Evolutionary conservation across 2,113 vertebrate species (phyloP).

Genomic region (Xiphophorus hellerii): DNA sequence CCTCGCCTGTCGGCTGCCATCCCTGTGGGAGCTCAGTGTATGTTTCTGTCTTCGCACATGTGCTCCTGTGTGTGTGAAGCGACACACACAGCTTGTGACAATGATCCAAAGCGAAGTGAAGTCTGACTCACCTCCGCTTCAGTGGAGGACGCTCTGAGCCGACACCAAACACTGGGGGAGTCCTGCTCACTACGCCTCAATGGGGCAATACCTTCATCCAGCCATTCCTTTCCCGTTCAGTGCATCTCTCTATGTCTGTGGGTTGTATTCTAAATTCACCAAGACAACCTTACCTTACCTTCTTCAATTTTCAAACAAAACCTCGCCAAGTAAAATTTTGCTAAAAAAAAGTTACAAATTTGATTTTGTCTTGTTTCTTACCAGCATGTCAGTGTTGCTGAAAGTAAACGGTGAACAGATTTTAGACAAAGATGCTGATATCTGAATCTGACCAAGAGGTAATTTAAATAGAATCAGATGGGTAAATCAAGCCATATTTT

Average conservation of each 20-base stretch:
- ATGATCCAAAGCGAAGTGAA: constrained; percentile 66
- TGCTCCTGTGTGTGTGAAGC: constrained; percentile 27
- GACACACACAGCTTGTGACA: constrained; percentile 56
- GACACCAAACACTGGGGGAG: constrained; percentile 52
- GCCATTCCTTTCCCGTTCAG: constrained; percentile 2
- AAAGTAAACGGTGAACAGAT: background rate
- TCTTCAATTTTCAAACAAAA: background rate
- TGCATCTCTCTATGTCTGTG: background rate
- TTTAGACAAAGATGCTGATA: background rate
- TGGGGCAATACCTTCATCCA: constrained; percentile 48
- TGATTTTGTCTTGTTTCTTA: no score
- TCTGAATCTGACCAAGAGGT: background rate
- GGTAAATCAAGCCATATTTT: no score
- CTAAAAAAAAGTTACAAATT: background rate
- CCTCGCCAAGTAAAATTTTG: background rate
- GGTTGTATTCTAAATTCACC: background rate
- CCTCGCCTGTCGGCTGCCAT: constrained; percentile 58
- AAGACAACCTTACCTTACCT: background rate
- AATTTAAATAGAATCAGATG: background rate
- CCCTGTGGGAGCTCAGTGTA: constrained; percentile 37
- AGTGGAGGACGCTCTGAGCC: constrained; percentile 50
- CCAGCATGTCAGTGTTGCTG: background rate
- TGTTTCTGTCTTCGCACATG: constrained; percentile 10
- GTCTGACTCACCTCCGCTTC: constrained; percentile 71
- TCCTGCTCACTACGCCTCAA: constrained; percentile 40